These are phyloP conservation scores for Chionodraco myersi DNA, from an alignment of 2,113 vertebrate species.

Conservation along the genomic window DNA sequence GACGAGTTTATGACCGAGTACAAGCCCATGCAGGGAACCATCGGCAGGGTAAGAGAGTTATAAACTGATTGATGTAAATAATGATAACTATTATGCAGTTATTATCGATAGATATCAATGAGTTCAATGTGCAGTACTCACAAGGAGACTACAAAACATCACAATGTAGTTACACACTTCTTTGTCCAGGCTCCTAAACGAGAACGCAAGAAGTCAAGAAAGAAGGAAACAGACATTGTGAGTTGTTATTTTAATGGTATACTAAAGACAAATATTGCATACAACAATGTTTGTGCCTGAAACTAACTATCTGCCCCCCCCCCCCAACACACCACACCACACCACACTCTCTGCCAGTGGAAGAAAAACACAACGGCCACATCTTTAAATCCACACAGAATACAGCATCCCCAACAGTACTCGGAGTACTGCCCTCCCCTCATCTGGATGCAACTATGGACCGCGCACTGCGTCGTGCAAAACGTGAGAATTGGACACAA, in stretches of 20 bases:
- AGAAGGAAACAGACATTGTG: constrained; percentile 95
- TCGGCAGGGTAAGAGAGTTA: constrained; percentile 84
- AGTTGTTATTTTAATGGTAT: constrained; percentile 67
- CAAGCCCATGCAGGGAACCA: constrained; percentile 89
- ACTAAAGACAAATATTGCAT: not conserved
- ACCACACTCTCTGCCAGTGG: constrained; percentile 85
- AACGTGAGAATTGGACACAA: constrained; percentile 84
- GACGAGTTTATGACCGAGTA: constrained; percentile 97
- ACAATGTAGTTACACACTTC: not conserved
- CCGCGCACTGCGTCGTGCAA: constrained; percentile 97
- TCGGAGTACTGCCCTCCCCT: constrained; percentile 97
- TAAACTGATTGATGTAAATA: too few relatives aligned
- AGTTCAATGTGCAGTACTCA: too few relatives aligned
- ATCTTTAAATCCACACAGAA: constrained; percentile 97
- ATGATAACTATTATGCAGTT: too few relatives aligned
- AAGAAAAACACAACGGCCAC: constrained; percentile 98
- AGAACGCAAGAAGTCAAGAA: constrained; percentile 95
- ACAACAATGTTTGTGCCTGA: not conserved
- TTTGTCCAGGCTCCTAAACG: constrained; percentile 88
- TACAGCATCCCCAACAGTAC: constrained; percentile 99
- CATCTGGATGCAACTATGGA: constrained; percentile 99
- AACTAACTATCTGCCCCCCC: constrained; percentile 28
- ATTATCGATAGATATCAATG: too few relatives aligned
- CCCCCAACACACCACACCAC: too few relatives aligned
- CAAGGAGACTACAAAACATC: too few relatives aligned